Percentiles rank a stretch among this genome's conserved stretches.
phyloP scores from a whole-genome alignment of 2,797 vertebrate genomes.

The Sus cebifrons region DNA sequence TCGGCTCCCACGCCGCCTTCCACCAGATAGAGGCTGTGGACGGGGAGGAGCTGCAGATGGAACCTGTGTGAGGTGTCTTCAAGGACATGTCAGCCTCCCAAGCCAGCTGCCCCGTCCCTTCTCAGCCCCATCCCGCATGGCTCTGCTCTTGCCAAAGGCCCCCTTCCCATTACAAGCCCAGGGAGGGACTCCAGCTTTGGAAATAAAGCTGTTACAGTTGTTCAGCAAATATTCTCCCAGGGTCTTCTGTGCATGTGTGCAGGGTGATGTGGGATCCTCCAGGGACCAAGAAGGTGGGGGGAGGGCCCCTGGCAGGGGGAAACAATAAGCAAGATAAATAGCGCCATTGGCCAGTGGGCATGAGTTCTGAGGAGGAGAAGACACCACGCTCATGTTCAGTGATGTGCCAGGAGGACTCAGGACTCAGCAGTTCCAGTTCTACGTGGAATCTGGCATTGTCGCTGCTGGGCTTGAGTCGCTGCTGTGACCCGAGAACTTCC shows the following conservation, averaged over 20 bases:
- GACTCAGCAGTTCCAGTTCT: not conserved
- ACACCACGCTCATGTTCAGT: not conserved
- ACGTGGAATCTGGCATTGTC: too few species aligned
- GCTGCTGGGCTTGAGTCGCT: too few species aligned
- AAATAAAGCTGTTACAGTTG: slow-evolving; percentile 71
- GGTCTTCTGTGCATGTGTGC: not conserved
- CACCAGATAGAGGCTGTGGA: slow-evolving; percentile 91
- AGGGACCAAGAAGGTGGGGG: not conserved
- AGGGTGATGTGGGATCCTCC: not conserved
- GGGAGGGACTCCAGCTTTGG: not conserved
- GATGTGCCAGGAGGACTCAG: not conserved
- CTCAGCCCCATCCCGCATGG: not conserved
- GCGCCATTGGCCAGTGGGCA: not conserved
- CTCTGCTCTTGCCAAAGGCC: not conserved
- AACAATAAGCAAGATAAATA: too few species aligned
- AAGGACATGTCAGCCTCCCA: not conserved
- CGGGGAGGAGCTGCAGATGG: slow-evolving; percentile 94
- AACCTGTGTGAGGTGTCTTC: slow-evolving; percentile 91
- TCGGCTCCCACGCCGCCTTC: slow-evolving; percentile 95
- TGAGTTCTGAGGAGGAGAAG: not conserved
- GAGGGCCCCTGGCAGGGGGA: not conserved
- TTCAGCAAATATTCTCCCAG: not conserved
- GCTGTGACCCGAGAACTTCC: too few species aligned
- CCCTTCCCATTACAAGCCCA: not conserved
- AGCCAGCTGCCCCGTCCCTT: not conserved